These are phyloP conservation scores for Apis laboriosa DNA, from an alignment of 1,140 invertebrate genomes.

Conservation along the genomic window DNA sequence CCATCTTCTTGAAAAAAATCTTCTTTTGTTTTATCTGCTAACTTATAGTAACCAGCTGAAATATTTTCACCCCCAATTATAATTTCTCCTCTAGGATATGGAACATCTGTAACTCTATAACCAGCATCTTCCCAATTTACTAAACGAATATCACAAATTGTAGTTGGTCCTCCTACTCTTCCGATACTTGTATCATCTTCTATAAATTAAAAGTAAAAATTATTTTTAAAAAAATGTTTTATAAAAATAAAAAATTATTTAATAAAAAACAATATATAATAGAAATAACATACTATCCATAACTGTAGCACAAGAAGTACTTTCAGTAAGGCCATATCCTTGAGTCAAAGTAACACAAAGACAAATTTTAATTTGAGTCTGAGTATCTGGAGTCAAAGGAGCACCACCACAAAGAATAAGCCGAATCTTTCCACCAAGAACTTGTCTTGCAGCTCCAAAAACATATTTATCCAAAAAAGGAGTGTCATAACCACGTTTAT, in stretches of 20 bases:
- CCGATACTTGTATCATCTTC: constrained; percentile 88
- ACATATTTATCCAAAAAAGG: constrained; percentile 88
- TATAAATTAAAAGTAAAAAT: constrained; percentile 53
- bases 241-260: neutral
- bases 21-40: constrained; percentile 93
- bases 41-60: constrained; percentile 96
- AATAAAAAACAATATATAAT: neutral
- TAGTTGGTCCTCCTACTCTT: constrained; percentile 94
- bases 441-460: constrained; percentile 84
- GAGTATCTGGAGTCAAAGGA: constrained; percentile 96
- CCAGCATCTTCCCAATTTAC: constrained; percentile 98
- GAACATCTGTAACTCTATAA: constrained; percentile 94
- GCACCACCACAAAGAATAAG: constrained; percentile 96
- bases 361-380: constrained; percentile 96
- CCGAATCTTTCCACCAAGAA: constrained; percentile 93
- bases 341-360: constrained; percentile 95
- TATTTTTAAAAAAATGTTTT: no score
- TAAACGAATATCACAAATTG: constrained; percentile 92
- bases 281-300: constrained; percentile 86
- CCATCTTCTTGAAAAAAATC: constrained; percentile 94
- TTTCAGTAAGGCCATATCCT: constrained; percentile 99
- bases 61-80: constrained; percentile 95
- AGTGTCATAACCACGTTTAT: constrained; percentile 90
- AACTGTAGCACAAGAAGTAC: constrained; percentile 94
- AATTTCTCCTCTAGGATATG: constrained; percentile 94